Base-by-base conservation (phyloP, 2,888 invertebrate species). In the Tipula confusa region DNA sequence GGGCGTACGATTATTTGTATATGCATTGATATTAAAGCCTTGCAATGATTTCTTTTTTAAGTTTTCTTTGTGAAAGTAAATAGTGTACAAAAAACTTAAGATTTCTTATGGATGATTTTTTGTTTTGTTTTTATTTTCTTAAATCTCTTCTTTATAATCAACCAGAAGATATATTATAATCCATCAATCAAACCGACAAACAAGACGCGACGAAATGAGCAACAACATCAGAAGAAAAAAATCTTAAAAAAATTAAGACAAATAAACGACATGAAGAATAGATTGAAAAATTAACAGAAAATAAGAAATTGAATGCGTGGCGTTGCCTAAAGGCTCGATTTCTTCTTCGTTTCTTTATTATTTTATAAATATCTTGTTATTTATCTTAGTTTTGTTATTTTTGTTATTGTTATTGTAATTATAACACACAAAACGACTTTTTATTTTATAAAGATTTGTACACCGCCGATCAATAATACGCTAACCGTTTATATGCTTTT, bases 91-190 rank as follows among this genome's bases (percentile, higher is more conserved):
- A 64, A 64, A 64, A 24, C 64, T 64, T 64, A 24, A 24, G 64
- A 64, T 64, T 64, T 64, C 64, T 64, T 24, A 64, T 64, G 64
- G 24, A 64, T 24, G 7, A 3, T 64, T 64, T 64, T 64, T 64
- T 64, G 64, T 64, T 64, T 48, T 15, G 64, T 24, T 64, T 64
- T 64, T 64, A 64, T 64, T 64, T 64, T 64, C 64, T 64, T 24
- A 64, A 64, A 64, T 64, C 64, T 64, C 64, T 64, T 64, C 64
- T 64, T 64, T 64, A 64, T 64, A 64, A 64, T 64, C 64, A 64
- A 64, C 64, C 64, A 64, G 64, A 64, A 64, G 64, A 64, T 64
- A 64, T 64, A 64, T 64, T 64, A 64, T 64, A 64, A 64, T 64
- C 64, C 64, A 64, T 64, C 64, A 64, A 64, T 64, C 64, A 64